Evolutionary conservation across 1,140 invertebrate genomes (phyloP).

Genomic region (Melanaphis sacchari): DNA sequence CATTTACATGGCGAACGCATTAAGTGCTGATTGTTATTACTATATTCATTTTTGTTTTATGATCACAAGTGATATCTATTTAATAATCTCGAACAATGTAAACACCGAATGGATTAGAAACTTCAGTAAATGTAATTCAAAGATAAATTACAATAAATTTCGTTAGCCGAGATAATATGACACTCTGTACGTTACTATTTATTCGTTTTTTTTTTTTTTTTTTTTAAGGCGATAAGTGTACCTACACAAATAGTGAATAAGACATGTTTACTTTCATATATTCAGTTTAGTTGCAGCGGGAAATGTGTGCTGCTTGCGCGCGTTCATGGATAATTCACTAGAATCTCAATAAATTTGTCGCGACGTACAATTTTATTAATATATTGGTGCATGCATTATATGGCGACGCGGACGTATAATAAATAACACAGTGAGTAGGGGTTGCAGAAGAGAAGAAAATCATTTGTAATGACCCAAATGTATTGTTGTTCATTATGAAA

Average conservation of each 20-base stretch:
- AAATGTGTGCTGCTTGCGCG: not conserved
- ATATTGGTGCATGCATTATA: not conserved
- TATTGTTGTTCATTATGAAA: constrained; percentile 57
- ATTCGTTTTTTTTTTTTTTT: too few species aligned
- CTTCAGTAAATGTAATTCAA: constrained; percentile 54
- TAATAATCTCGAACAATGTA: constrained; percentile 37
- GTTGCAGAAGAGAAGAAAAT: constrained; percentile 43
- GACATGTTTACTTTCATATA: constrained; percentile 42
- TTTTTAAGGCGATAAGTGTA: constrained; percentile 38
- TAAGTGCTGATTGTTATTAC: constrained; percentile 23
- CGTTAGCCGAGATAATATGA: constrained; percentile 35
- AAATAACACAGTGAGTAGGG: not conserved
- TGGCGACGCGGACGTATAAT: not conserved
- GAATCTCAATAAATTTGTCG: constrained; percentile 39
- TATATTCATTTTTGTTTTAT: constrained; percentile 4
- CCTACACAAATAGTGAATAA: constrained; percentile 26
- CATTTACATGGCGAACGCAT: not conserved
- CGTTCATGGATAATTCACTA: constrained; percentile 23
- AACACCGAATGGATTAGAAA: constrained; percentile 50
- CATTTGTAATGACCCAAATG: constrained; percentile 52
- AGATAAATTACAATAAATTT: constrained; percentile 55
- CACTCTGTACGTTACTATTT: constrained; percentile 24
- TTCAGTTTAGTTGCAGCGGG: not conserved
- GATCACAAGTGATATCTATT: constrained; percentile 39
- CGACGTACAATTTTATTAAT: not conserved